Evolutionary conservation across 2,113 vertebrate species (phyloP).

Genomic region (Panthera tigris): DNA sequence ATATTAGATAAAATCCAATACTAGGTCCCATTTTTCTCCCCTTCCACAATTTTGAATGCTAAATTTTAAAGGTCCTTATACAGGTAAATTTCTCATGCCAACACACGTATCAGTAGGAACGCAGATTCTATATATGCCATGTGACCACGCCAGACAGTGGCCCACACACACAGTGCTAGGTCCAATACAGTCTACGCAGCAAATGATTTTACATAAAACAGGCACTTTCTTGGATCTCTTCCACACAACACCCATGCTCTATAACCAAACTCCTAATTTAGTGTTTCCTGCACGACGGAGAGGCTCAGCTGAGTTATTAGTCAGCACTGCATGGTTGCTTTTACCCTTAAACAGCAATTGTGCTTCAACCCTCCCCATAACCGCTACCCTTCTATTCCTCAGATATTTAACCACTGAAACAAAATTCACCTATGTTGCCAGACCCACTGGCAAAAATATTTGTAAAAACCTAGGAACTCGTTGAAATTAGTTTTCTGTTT

Average conservation of each 20-base stretch:
- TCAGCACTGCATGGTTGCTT: background rate
- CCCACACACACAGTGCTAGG: accelerated
- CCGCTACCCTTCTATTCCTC: background rate
- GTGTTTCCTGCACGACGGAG: background rate
- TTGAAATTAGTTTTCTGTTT: background rate
- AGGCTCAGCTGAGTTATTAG: background rate
- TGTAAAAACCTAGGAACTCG: background rate
- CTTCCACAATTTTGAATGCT: background rate
- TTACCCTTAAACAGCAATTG: background rate
- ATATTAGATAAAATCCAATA: background rate
- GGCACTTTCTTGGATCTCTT: background rate
- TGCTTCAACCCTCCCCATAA: background rate
- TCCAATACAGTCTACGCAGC: background rate
- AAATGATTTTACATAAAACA: background rate
- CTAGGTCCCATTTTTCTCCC: background rate
- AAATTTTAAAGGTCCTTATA: background rate
- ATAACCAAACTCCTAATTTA: background rate
- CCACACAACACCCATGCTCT: background rate
- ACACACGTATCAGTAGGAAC: background rate
- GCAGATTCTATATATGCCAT: background rate
- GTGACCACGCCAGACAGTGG: background rate
- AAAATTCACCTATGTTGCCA: background rate
- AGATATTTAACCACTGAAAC: background rate
- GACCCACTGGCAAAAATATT: background rate
- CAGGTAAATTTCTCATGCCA: background rate